Evolutionary conservation across 2,113 vertebrate species (phyloP).

Genomic region (Pontoporia blainvillei): DNA sequence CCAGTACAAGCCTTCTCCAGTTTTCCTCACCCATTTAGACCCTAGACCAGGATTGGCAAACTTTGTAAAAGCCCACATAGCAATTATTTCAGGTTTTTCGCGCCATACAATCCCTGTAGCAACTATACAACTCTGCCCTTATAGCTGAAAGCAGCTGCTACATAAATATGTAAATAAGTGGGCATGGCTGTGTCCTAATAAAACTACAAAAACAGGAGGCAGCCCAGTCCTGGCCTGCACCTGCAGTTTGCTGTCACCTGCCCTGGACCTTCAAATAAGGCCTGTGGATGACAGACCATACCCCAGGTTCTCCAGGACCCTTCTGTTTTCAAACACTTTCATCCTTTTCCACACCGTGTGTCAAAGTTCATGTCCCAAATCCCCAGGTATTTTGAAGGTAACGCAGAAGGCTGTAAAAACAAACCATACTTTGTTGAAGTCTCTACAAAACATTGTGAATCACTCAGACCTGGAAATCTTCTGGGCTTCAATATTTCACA

Average conservation of each 20-base stretch:
- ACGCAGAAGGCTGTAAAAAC: not conserved
- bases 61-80: not conserved
- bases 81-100: not conserved
- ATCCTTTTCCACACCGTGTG: not conserved
- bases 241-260: not conserved
- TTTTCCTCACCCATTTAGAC: not conserved
- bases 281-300: not conserved
- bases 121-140: not conserved
- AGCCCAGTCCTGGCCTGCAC: too few relatives aligned
- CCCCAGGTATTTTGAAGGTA: not conserved
- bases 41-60: not conserved
- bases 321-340: not conserved
- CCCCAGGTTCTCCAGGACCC: not conserved
- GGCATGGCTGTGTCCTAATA: not conserved
- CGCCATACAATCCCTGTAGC: not conserved
- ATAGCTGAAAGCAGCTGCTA: not conserved
- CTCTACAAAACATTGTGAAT: not conserved
- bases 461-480: not conserved
- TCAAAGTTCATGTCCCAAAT: not conserved
- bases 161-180: not conserved
- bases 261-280: not conserved
- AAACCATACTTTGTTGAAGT: not conserved
- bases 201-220: not conserved
- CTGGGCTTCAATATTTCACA: not conserved
- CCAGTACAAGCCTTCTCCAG: not conserved